These are phyloP conservation scores for Psilanteris sp. DNA, from an alignment of 1,140 invertebrate genomes.

Conservation along the genomic window DNA sequence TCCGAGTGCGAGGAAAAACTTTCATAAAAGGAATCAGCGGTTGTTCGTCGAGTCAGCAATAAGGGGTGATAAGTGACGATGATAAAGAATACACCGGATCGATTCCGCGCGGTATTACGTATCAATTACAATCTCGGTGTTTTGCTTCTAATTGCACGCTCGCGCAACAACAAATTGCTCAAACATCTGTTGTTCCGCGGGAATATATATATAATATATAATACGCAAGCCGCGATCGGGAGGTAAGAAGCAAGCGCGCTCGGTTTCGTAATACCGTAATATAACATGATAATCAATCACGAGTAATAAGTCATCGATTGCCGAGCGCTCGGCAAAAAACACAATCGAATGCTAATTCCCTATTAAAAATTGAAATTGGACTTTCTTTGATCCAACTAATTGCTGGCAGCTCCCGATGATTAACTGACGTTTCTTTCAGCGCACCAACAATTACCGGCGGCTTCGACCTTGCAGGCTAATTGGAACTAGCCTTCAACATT, in stretches of 20 bases:
- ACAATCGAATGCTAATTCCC: constrained; percentile 26
- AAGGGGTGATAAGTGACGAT: constrained; percentile 53
- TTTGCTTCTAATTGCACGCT: neutral
- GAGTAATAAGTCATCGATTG: constrained; percentile 35
- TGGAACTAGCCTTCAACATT: constrained; percentile 33
- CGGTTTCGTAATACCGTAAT: constrained; percentile 17
- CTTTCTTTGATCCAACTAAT: constrained; percentile 50
- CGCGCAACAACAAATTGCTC: constrained; percentile 16
- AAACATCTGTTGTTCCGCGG: constrained; percentile 3
- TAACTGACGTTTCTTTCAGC: constrained; percentile 38
- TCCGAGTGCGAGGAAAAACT: constrained; percentile 39
- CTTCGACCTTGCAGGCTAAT: constrained; percentile 23
- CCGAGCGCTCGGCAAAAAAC: constrained; percentile 10
- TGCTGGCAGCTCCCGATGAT: constrained; percentile 26
- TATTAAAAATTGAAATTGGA: constrained; percentile 56
- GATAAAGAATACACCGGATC: constrained; percentile 61
- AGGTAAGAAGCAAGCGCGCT: neutral
- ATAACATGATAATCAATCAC: constrained; percentile 33
- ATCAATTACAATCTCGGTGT: constrained; percentile 40
- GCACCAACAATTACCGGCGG: constrained; percentile 25
- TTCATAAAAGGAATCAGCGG: constrained; percentile 56
- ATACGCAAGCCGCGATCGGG: neutral
- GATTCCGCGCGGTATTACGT: constrained; percentile 49
- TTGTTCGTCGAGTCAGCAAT: constrained; percentile 46
- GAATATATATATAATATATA: neutral